Evolutionary conservation across 2,888 invertebrate species (phyloP), one percentile per base, ranked within the genome.

Genomic region (Sarcophaga subvicina): DNA sequence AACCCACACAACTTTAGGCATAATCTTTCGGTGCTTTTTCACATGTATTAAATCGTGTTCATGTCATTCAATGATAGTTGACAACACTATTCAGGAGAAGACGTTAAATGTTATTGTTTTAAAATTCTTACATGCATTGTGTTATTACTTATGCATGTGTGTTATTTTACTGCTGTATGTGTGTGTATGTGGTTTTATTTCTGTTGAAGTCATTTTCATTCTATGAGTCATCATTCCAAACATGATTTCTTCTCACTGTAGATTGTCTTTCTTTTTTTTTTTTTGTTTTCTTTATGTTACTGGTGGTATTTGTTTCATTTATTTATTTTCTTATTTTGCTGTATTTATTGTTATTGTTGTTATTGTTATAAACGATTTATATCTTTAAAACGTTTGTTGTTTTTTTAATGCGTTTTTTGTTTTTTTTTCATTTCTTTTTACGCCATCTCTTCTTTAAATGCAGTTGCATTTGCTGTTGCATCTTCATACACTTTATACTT

Each of bases 351-450:
- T 69, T 47, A 20, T 27, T 73, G 12, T 66, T 69, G 27, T 45
- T 25, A 64, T 73, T 73, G 64, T 59, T 83, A 83, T 76, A 49
- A 72, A 82, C 70, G 84, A 87, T 87, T 87, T 87, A 84, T 87
- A 84, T 84, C 84, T 85, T 84, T 80, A 71, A 80, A 85, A 85
- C 80, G 84, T 80, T 85, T 78, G 69, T 66, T 59, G 69, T 47
- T 45, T 79, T 79, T 72, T 60, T 49, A 20, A 73, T 64, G 14
- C 64, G 54, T 79, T 79, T 25, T 66, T 37, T 79, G 22, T 70
- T 62, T 78, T 20, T 67, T 78, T 20, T 79, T 20, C 22, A 66
- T 62, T 37, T 10, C 37, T 37, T 17, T 17, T 54, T 12, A 4
- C 17, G 0, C 54, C 17, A 54, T 54, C 54, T 14, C 54, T 14